A percentile compares a stretch with the other conserved stretches of the same genome.
Evolutionary conservation across 2,888 invertebrate genomes (phyloP).

Genomic region (Lamellibrachia satsuma): DNA sequence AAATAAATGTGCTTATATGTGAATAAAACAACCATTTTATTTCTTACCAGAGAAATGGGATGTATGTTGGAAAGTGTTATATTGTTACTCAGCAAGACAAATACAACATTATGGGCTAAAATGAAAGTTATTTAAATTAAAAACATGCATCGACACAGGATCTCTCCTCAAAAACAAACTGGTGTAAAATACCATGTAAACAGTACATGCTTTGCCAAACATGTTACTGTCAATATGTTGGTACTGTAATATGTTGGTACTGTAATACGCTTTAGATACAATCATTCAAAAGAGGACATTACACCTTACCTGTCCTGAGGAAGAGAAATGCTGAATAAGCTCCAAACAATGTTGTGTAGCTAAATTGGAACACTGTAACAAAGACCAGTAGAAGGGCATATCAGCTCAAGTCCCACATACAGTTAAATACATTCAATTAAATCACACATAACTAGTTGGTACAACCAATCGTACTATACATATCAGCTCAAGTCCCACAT

Average conservation of each 20-base stretch:
- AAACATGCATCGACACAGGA: not conserved
- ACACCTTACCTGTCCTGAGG: conserved; percentile 78
- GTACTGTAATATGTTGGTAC: not conserved
- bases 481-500: no score
- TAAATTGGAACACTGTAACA: conserved; percentile 78
- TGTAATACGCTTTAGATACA: not conserved
- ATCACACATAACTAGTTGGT: not conserved
- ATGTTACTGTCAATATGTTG: not conserved
- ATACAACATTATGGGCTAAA: no score
- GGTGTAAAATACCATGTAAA: no score
- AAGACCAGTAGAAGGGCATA: not conserved
- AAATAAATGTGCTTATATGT: no score
- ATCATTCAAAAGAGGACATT: not conserved
- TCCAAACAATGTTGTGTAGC: conserved; percentile 91
- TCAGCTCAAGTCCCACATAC: not conserved
- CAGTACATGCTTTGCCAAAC: not conserved
- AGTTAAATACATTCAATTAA: conserved; percentile 32
- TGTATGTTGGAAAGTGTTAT: no score
- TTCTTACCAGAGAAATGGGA: no score
- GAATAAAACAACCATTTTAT: no score
- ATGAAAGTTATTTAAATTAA: not conserved
- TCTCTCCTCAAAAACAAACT: no score
- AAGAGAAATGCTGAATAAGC: conserved; percentile 93
- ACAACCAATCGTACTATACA: not conserved
- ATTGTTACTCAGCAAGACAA: no score